A percentile compares a stretch with the other conserved stretches of the same genome.
These are phyloP conservation scores for Delia radicum DNA, from an alignment of 1,140 invertebrate species.

Conservation along the genomic window DNA sequence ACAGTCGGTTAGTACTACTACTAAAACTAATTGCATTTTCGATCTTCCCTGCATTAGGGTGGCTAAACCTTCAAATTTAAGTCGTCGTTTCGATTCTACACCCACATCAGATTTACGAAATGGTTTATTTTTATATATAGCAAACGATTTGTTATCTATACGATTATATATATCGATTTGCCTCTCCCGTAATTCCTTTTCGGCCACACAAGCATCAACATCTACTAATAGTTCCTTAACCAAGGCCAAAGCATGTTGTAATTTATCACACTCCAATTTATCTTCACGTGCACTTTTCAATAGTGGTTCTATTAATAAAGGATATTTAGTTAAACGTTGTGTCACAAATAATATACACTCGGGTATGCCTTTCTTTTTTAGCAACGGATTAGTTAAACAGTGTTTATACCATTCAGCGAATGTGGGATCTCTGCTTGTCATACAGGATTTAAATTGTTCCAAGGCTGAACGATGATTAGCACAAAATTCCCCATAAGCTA, in stretches of 20 bases:
- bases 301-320: conserved; percentile 85
- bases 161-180: conserved; percentile 91
- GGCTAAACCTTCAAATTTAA: conserved; percentile 84
- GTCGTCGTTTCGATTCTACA: conserved; percentile 74
- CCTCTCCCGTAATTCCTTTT: conserved; percentile 84
- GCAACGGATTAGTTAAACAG: conserved; percentile 80
- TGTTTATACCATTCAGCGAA: conserved; percentile 86
- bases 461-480: conserved; percentile 81
- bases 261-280: conserved; percentile 69
- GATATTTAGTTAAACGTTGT: conserved; percentile 91
- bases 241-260: conserved; percentile 71
- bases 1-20: conserved; percentile 88
- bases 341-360: conserved; percentile 94
- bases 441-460: conserved; percentile 76
- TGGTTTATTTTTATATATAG: conserved; percentile 77
- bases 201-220: conserved; percentile 88
- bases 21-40: conserved; percentile 80
- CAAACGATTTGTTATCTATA: conserved; percentile 89
- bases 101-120: conserved; percentile 94
- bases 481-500: conserved; percentile 88
- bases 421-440: conserved; percentile 68
- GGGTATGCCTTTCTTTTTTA: conserved; percentile 92
- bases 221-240: conserved; percentile 86
- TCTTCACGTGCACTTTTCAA: conserved; percentile 87
- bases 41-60: conserved; percentile 80